A percentile compares a stretch with the other conserved stretches of the same genome.
These are phyloP conservation scores for Cryptoblepharus egeriae DNA, from an alignment of 2,797 vertebrate species.

Conservation along the genomic window DNA sequence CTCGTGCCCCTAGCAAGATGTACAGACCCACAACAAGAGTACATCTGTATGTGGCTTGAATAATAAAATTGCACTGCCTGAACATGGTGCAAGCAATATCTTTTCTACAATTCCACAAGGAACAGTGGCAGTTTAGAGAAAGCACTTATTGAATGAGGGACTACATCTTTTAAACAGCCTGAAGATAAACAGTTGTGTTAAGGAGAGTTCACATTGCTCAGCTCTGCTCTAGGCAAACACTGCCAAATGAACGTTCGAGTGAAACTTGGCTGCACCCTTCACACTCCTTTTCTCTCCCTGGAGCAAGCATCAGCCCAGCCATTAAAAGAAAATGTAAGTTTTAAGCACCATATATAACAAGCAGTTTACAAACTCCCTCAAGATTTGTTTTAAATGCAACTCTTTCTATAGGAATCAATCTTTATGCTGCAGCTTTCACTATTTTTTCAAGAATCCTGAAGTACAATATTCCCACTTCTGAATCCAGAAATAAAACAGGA, in stretches of 20 bases:
- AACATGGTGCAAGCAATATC: background rate
- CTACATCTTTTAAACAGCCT: slow-evolving; percentile 49
- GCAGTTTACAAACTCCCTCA: slow-evolving; percentile 54
- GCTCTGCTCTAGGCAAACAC: slow-evolving; percentile 37
- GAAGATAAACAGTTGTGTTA: slow-evolving; percentile 63
- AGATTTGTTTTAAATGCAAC: slow-evolving; percentile 60
- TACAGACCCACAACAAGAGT: background rate
- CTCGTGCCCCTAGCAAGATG: background rate
- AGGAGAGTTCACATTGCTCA: slow-evolving; percentile 51
- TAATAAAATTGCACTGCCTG: slow-evolving; percentile 5
- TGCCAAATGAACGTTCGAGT: slow-evolving; percentile 56
- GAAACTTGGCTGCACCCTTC: slow-evolving; percentile 60
- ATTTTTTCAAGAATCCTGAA: slow-evolving; percentile 14
- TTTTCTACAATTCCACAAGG: slow-evolving; percentile 9
- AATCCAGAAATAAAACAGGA: slow-evolving; percentile 21
- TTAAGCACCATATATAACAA: slow-evolving; percentile 52
- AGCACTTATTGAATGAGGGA: slow-evolving; percentile 28
- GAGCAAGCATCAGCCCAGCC: slow-evolving; percentile 52
- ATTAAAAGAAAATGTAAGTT: slow-evolving; percentile 54
- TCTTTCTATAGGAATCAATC: slow-evolving; percentile 42
- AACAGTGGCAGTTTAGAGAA: slow-evolving; percentile 43
- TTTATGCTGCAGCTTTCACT: slow-evolving; percentile 20
- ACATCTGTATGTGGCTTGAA: background rate
- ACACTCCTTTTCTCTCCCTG: slow-evolving; percentile 37
- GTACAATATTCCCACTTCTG: slow-evolving; percentile 25